Percentiles rank a stretch among this genome's conserved stretches.
phyloP scores from a whole-genome alignment of 2,113 vertebrate species.

The human (Homo sapiens) region GRCh38 chr11:117660001-117660500 shows the following conservation, averaged over 20 bases:
- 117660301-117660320: not conserved
- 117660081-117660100: not conserved
- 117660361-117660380: not conserved
- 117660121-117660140: not conserved
- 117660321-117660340: not conserved
- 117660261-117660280: not conserved
- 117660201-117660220: not conserved
- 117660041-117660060: not conserved
- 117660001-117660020: rapidly evolving
- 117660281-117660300: not conserved
- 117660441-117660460: not conserved
- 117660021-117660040: not conserved
- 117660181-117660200: not conserved
- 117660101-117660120: not conserved
- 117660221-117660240: not conserved
- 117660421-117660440: not conserved
- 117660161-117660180: not conserved
- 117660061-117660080: not conserved
- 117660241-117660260: not conserved
- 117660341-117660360: not conserved
- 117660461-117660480: not conserved
- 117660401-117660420: not conserved
- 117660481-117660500: not conserved
- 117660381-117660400: not conserved
- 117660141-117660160: not conserved